Evolutionary conservation across 2,888 invertebrate species (phyloP).

Genomic region (Meiosimyza platycephala): DNA sequence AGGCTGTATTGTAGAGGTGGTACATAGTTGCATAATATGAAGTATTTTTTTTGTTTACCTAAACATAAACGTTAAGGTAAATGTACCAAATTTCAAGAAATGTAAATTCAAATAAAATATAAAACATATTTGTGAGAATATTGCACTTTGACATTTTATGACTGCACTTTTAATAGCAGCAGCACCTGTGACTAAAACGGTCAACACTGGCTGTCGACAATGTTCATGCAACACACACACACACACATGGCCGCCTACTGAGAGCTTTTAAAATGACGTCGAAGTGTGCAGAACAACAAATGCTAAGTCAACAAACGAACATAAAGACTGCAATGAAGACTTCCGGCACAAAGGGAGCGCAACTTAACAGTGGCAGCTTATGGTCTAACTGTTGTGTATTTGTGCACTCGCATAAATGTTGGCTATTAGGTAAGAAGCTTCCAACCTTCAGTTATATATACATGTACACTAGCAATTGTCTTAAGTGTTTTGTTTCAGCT

Average conservation of each 20-base stretch:
- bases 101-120: too few species aligned
- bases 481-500: constrained; percentile 11
- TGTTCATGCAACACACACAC: constrained; percentile 14
- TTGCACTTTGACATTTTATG: constrained; percentile 12
- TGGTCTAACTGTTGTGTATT: neutral
- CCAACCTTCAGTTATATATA: too few species aligned
- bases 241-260: constrained; percentile 10
- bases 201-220: constrained; percentile 23
- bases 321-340: neutral
- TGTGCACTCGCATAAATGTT: constrained; percentile 4
- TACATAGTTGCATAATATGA: too few species aligned
- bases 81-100: too few species aligned
- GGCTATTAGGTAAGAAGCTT: constrained; percentile 14
- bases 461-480: neutral
- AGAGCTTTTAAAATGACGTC: constrained; percentile 44
- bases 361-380: too few species aligned
- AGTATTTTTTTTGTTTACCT: too few species aligned
- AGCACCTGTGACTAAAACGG: constrained; percentile 34
- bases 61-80: too few species aligned
- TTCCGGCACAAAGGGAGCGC: neutral
- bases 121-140: neutral
- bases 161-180: constrained; percentile 28
- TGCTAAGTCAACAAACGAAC: constrained; percentile 16
- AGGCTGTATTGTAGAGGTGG: too few species aligned
- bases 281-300: constrained; percentile 25